A percentile compares a stretch with the other conserved stretches of the same genome.
These are phyloP conservation scores for Sebastes miniatus DNA, from an alignment of 2,797 vertebrate species.

Conservation along the genomic window DNA sequence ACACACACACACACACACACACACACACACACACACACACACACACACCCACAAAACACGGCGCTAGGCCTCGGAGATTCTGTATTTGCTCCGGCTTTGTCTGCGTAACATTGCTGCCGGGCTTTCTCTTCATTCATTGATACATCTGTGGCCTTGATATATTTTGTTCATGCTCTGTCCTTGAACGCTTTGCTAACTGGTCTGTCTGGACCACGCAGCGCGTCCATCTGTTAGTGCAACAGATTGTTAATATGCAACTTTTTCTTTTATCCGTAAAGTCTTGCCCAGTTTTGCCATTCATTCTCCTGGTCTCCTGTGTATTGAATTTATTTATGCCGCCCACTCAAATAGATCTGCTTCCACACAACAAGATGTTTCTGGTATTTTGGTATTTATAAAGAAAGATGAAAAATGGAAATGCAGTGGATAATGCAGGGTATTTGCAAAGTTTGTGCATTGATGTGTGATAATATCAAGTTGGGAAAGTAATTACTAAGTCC, in stretches of 20 bases:
- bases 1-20: slow-evolving; percentile 24
- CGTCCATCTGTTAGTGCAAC: slow-evolving; percentile 39
- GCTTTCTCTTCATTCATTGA: slow-evolving; percentile 51
- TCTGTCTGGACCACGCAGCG: slow-evolving; percentile 2
- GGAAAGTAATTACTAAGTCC: not conserved
- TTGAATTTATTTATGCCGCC: not conserved
- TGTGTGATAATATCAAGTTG: not conserved
- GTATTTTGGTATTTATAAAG: not conserved
- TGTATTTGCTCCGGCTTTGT: slow-evolving; percentile 59
- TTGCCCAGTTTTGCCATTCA: not conserved
- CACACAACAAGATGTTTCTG: not conserved
- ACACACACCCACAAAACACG: not conserved
- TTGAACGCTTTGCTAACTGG: slow-evolving; percentile 55
- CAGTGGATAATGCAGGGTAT: not conserved
- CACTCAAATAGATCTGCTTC: not conserved
- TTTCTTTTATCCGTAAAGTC: slow-evolving; percentile 18
- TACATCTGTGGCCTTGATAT: slow-evolving; percentile 64
- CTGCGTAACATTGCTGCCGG: slow-evolving; percentile 53
- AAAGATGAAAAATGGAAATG: not conserved
- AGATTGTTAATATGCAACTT: slow-evolving; percentile 55
- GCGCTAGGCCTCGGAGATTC: slow-evolving; percentile 37
- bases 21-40: not conserved
- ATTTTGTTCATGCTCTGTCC: slow-evolving; percentile 52
- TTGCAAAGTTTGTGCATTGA: not conserved
- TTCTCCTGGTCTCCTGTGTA: not conserved